Percentiles rank a stretch among this genome's conserved stretches.
phyloP scores from a whole-genome alignment of 2,113 vertebrate species.

The Taurulus bubalis region DNA sequence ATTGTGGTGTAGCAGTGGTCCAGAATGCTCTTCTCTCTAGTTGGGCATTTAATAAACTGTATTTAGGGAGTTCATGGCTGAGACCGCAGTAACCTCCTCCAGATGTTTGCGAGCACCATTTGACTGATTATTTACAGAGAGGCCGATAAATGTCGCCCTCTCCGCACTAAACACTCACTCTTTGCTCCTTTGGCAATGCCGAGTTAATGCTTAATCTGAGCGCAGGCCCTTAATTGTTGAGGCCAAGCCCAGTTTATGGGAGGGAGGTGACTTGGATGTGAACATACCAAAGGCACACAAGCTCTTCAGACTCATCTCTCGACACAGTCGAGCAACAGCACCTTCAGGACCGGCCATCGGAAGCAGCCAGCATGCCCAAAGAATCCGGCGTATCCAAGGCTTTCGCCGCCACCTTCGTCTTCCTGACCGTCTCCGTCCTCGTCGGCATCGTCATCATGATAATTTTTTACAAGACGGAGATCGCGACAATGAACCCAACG shows the following conservation, averaged over 20 bases:
- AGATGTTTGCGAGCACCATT: constrained; percentile 71
- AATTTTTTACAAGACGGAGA: constrained; percentile 80
- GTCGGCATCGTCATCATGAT: constrained; percentile 86
- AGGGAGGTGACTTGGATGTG: constrained; percentile 47
- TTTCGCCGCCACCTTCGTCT: constrained; percentile 71
- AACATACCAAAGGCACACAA: constrained; percentile 10
- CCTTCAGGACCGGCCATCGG: not conserved
- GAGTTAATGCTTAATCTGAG: constrained; percentile 83
- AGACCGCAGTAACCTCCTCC: constrained; percentile 66
- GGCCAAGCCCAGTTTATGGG: constrained; percentile 72
- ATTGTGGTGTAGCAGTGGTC: no score
- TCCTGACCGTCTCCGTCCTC: constrained; percentile 78
- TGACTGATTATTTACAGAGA: constrained; percentile 56
- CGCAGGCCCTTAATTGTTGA: constrained; percentile 43
- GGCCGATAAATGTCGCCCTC: constrained; percentile 54
- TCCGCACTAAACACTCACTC: constrained; percentile 39
- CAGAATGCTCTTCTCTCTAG: no score
- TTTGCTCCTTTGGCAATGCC: constrained; percentile 58
- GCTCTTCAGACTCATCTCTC: constrained; percentile 21
- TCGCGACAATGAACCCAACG: not conserved
- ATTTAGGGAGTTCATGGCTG: no score
- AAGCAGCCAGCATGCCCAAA: constrained; percentile 81
- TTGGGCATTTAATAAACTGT: no score
- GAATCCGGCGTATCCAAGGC: constrained; percentile 84
- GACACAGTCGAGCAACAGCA: not conserved